phyloP scores from a whole-genome alignment of 1,140 invertebrate species.

The Drosophila baimaii region DNA sequence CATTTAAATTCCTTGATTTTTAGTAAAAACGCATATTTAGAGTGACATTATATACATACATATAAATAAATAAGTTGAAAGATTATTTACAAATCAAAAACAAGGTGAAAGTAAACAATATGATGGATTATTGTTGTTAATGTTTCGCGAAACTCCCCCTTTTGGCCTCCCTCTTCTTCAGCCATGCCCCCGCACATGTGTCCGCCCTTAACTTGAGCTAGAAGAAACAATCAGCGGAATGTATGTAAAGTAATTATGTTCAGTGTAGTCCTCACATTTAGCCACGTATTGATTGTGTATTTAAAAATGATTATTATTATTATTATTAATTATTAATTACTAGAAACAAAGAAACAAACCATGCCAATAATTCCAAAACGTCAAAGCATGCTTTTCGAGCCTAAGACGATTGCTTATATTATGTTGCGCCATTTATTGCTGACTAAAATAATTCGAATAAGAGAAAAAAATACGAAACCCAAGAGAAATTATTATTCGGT shows the following conservation, averaged over 20 bases:
- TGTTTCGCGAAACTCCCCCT: conserved; percentile 46
- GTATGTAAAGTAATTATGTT: conserved; percentile 46
- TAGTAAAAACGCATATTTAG: conserved; percentile 19
- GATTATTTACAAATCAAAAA: conserved; percentile 62
- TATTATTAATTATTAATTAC: conserved; percentile 28
- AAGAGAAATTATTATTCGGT: conserved; percentile 45
- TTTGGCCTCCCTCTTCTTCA: conserved; percentile 17
- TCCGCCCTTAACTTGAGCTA: conserved; percentile 26
- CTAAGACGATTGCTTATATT: conserved; percentile 34
- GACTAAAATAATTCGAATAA: conserved; percentile 52
- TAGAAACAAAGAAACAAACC: neutral
- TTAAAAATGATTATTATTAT: conserved; percentile 23
- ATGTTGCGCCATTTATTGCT: conserved; percentile 71
- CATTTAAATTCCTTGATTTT: conserved; percentile 15
- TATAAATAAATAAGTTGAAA: conserved; percentile 47
- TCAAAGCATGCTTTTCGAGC: conserved; percentile 34
- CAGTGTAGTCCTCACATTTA: conserved; percentile 33
- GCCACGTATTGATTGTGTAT: conserved; percentile 41
- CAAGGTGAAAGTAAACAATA: conserved; percentile 83
- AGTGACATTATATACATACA: conserved; percentile 43
- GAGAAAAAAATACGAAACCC: conserved; percentile 4
- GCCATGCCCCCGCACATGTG: neutral
- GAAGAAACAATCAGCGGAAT: conserved; percentile 43
- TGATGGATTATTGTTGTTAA: conserved; percentile 80
- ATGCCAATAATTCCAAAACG: conserved; percentile 31